Base-by-base conservation (phyloP, 1,140 invertebrate genomes). In the Coelopa frigida region DNA sequence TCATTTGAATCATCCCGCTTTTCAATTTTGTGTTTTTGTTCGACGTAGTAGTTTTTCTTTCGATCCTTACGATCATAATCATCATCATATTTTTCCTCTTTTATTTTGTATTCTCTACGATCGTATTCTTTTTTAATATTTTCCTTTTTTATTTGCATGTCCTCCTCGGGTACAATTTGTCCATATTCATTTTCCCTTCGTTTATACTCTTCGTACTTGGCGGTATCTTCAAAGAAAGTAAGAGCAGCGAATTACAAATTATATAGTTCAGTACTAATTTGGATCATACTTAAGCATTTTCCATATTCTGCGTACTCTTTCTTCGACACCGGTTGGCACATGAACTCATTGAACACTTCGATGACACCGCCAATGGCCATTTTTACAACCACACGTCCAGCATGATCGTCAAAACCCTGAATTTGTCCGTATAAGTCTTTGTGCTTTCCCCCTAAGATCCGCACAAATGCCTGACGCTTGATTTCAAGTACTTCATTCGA, bases 391-490 rank as follows among this genome's bases (percentile, higher is more conserved):
- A 90, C 73, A 46, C 89, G 73, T 1, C 84, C 83, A 48, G 82
- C 83, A 54, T 90, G 85, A 56, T 93, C 89, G 72, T 94, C 87
- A 49, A 94, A 78, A 21, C 87, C 86, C 59, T 87, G 78, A 15
- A 94, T 77, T 80, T 85, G 78, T 41, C 89, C 90, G 77, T 94
- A 94, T 41, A 77, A 74, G 48, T 84, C 84, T 66, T 76, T 82
- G 36, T 84, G 72, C 50, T 80, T 79, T n/a, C 87, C 87, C 51
- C 76, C 72, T 38, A 80, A 73, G 23, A 90, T 78, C 71, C 82
- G 81, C 2, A 86, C 80, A 71, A 61, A 87, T n/a, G 78, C 74
- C 38, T 82, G 80, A 58, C 80, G 82, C 5, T 78, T 70, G 44
- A 84, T 72, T 58, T 75, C 74, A 4, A 87, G 56, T 33, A 83